Base-by-base conservation (phyloP, 2,888 invertebrate species). In the Mamestra brassicae region DNA sequence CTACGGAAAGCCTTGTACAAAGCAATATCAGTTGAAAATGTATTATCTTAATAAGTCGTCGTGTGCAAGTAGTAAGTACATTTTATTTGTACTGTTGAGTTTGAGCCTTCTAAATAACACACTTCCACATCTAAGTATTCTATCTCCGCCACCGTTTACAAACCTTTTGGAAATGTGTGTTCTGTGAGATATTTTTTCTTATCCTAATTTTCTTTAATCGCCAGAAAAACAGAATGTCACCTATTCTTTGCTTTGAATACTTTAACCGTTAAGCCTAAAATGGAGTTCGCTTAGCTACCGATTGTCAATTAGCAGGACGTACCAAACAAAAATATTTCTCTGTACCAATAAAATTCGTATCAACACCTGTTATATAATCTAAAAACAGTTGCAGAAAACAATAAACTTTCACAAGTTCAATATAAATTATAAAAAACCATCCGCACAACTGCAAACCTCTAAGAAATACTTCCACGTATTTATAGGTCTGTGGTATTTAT, bases 401-500 rank as follows among this genome's bases (percentile, higher is more conserved):
- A 17, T 26, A 11, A 38, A 72, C 15, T 38, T 5, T 38, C 11
- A 34, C 15, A 69, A 47, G 5, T 38, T 38, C 10, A 11, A 15
- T 17, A 42, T 2, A 34, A 42, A n/a, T 42, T 54, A 13, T 74
- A 17, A 62, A 64, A 64, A 42, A 76, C 15, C 3, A 50, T 42
- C n/a, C 6, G 3, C 13, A 57, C 26, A 2, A 42, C 42, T 13
- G 3, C 4, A n/a, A 61, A n/a, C 47, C 15, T 13, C 15, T 4
- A 38, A 45, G 8, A 36, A 50, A 17, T 47, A 17, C 26, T 26
- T 26, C 26, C n/a, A n/a, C 26, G 26, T 26, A 26, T 26, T 26
- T 4, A 42, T 26, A 57, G 26, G n/a, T 55, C 11, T 54, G n/a
- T 36, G 11, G 4, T 78, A 74, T 67, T 74, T 74, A 66, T 15